Conservation (phyloP, 2,113 vertebrate genomes). For the Oxyura jamaicensis region DNA sequence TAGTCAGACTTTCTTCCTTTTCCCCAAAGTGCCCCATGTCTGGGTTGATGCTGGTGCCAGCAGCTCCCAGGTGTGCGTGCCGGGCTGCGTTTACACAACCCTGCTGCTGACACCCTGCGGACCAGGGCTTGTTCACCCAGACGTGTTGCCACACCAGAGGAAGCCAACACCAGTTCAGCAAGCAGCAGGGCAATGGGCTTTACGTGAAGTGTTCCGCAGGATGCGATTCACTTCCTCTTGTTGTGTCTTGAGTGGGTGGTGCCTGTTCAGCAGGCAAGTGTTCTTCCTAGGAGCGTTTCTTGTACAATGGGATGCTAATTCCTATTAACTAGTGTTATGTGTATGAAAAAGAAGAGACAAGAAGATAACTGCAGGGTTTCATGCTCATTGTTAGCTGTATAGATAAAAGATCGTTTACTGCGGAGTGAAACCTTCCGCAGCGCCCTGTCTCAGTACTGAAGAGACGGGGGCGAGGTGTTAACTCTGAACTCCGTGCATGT, state of each 20-base stretch:
- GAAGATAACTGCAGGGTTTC: neutral
- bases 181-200: neutral
- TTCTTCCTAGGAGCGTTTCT: neutral
- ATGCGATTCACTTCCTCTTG: neutral
- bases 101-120: neutral
- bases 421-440: neutral
- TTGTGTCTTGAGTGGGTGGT: neutral
- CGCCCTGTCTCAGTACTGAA: neutral
- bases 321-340: neutral
- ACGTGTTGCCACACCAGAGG: neutral
- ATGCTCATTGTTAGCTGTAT: neutral
- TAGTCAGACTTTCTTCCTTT: neutral
- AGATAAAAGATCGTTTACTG: neutral
- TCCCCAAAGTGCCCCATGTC: neutral
- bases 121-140: neutral
- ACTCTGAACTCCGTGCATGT: rapidly evolving
- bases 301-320: neutral
- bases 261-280: neutral
- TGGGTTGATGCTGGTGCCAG: neutral
- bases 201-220: neutral
- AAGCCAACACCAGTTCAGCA: neutral
- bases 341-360: neutral
- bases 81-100: neutral
- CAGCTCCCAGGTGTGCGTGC: neutral
- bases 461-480: neutral